Conservation (phyloP, 2,888 invertebrate species). For the Pterostichus niger region DNA sequence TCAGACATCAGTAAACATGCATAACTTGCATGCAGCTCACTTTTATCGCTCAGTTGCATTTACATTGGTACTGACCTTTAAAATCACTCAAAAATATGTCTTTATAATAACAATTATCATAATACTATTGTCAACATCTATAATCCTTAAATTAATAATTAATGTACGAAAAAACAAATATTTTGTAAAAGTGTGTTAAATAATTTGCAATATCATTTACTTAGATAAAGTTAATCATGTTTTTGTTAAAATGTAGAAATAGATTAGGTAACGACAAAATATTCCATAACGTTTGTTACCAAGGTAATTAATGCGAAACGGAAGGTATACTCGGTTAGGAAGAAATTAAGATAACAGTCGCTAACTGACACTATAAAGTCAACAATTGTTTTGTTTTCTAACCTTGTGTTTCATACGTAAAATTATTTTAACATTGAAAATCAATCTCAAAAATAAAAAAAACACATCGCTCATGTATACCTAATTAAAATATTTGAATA, state of each 20-base stretch:
- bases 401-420: neutral
- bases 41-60: too few species aligned
- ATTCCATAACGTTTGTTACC: constrained; percentile 33
- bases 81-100: neutral
- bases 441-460: too few species aligned
- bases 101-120: constrained; percentile 15
- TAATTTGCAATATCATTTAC: constrained; percentile 15
- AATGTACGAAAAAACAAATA: neutral
- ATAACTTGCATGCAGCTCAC: too few species aligned
- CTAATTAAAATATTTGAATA: too few species aligned
- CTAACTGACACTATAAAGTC: neutral
- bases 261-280: constrained; percentile 50
- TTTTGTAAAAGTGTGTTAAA: neutral
- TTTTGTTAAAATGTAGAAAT: constrained; percentile 15
- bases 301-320: constrained; percentile 41
- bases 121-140: neutral
- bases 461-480: too few species aligned
- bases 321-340: constrained; percentile 39
- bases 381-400: neutral
- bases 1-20: too few species aligned
- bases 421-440: neutral
- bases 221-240: constrained; percentile 21
- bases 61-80: constrained; percentile 15
- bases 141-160: too few species aligned
- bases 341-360: constrained; percentile 42